Evolutionary conservation across 35 echinoderm and acorn worm species (phyloP).

Genomic region (Lytechinus variegatus): DNA sequence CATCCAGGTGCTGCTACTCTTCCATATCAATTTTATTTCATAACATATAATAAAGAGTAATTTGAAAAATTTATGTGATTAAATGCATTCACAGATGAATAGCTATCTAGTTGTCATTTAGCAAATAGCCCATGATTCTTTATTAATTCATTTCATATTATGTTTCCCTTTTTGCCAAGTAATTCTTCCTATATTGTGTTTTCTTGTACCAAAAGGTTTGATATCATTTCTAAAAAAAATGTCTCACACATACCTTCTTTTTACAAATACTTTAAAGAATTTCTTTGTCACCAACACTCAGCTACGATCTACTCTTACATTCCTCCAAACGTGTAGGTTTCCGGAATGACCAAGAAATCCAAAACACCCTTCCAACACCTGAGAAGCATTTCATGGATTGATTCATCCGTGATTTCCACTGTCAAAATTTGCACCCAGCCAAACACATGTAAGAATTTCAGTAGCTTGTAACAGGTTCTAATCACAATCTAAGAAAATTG

Average conservation of each 20-base stretch:
- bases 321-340: neutral
- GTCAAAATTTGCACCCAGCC: no score
- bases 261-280: neutral
- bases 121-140: no score
- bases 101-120: no score
- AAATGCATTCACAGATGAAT: neutral
- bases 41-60: neutral
- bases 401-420: no score
- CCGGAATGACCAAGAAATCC: neutral
- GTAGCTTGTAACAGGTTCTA: no score
- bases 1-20: neutral
- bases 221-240: neutral
- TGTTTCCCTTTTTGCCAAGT: no score
- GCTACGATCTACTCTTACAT: neutral
- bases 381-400: no score
- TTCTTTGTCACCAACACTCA: neutral
- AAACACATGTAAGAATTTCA: no score
- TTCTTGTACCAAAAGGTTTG: neutral
- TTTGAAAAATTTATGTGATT: neutral
- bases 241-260: neutral
- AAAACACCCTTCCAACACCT: neutral
- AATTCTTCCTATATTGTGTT: no score
- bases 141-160: no score
- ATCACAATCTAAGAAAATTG: no score
- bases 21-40: neutral